These are phyloP conservation scores for Echinometra lucunter DNA, from an alignment of 53 echinoderm and acorn worm species.

Conservation along the genomic window DNA sequence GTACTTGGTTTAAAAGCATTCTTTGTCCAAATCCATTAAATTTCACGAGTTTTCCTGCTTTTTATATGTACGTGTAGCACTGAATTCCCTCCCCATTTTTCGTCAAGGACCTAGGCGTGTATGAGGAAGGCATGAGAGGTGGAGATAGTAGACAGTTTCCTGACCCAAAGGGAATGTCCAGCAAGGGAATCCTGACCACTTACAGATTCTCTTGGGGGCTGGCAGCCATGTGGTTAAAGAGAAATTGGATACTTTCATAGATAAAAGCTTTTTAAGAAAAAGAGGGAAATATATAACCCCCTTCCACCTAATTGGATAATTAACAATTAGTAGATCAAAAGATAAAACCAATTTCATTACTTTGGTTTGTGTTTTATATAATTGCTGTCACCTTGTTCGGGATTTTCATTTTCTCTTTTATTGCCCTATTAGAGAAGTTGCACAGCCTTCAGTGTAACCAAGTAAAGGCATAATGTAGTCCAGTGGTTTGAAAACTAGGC, in stretches of 20 bases:
- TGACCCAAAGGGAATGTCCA: constrained; percentile 39
- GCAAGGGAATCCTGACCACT: constrained; percentile 16
- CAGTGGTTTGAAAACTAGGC: no score
- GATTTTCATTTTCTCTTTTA: not conserved
- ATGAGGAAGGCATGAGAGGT: constrained; percentile 20
- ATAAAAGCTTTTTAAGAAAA: not conserved
- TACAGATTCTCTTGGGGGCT: constrained; percentile 3
- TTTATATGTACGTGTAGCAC: no score
- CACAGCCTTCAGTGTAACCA: not conserved
- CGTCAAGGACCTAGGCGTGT: constrained; percentile 14
- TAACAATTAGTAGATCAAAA: not conserved
- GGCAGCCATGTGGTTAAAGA: not conserved
- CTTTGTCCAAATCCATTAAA: not conserved
- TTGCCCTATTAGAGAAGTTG: not conserved
- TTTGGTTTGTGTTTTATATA: not conserved
- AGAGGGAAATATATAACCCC: not conserved
- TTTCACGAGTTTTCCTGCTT: not conserved
- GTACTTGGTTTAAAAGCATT: not conserved
- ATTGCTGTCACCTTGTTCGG: not conserved
- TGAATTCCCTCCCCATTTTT: not conserved
- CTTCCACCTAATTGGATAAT: not conserved
- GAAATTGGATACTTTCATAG: not conserved
- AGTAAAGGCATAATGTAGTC: no score
- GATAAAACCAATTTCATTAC: not conserved
- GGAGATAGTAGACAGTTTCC: constrained; percentile 30